Base-by-base conservation (phyloP, 2,797 vertebrate genomes). In the Enteromius anoplus region DNA sequence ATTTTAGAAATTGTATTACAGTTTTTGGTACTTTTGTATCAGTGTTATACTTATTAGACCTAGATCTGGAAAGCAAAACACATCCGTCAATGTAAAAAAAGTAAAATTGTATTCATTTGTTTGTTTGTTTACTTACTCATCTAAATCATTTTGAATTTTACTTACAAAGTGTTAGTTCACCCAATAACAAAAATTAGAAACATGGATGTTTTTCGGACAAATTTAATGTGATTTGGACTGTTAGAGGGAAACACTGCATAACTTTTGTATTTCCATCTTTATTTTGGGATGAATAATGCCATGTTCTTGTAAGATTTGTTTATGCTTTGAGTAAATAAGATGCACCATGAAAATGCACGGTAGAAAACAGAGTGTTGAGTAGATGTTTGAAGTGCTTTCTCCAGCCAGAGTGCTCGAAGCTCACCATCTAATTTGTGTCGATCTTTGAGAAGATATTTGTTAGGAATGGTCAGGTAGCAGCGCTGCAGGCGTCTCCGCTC, bases 401-500 rank as follows among this genome's bases (percentile, higher is more conserved):
- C 6, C 42, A 26, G 40, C 32, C 64, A 21, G 64, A 66, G 32
- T 10, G 3, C 3, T 5, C 1, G 21, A 37, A 21, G 21, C 29
- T 91, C 91, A 98, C 98, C 98, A 90, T 98, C 97, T 37, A 94
- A 87, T 87, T 97, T 98, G 70, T 96, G 96, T 72, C 98, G 93
- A 88, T 99, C 98, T 89, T 94, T 96, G 7, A 99, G 96, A 84
- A 99, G 95, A 79, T 99, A 99, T 90, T 99, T 99, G 92, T 99
- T 99, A 68, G 98, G 98, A 87, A 99, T 98, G 83, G 98, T 99
- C 85, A 99, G 94, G 90, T 98, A 99, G 90, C 98, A 99, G 83
- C 98, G 95, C 92, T 99, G 98, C 58, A 99, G 91, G 17, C 98
- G 96, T 5, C 98, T 93, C 1, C 98, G 94, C 89, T 99, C 98